A percentile compares a stretch with the other conserved stretches of the same genome.
Conservation (phyloP, 2,113 vertebrate genomes). For the Poicephalus gulielmi region DNA sequence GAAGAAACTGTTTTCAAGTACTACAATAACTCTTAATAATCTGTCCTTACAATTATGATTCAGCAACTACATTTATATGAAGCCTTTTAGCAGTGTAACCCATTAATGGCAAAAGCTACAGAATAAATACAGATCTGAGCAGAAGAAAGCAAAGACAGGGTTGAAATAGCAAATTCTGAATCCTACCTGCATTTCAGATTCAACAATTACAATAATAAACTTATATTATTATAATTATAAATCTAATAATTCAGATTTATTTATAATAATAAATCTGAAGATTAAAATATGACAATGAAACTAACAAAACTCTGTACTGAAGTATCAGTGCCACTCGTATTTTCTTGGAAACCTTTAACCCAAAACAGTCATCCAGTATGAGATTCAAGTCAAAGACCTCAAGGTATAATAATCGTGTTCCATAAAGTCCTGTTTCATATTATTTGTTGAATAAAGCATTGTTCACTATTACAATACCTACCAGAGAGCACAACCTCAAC, state of each 20-base stretch:
- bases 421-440: background rate
- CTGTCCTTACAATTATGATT: background rate
- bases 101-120: background rate
- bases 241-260: background rate
- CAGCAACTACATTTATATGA: background rate
- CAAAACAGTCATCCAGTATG: background rate
- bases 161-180: background rate
- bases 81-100: background rate
- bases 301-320: background rate
- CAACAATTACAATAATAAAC: background rate
- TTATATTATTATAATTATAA: background rate
- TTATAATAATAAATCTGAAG: background rate
- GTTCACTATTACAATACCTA: constrained; percentile 6
- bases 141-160: background rate
- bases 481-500: constrained; percentile 97
- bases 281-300: background rate
- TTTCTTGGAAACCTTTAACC: background rate
- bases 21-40: background rate
- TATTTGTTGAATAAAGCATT: background rate
- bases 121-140: background rate
- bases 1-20: background rate
- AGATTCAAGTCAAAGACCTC: background rate
- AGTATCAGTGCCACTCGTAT: background rate
- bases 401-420: background rate
- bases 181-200: background rate